Evolutionary conservation across 2,888 invertebrate genomes (phyloP).

Genomic region (Mylabris sibirica): DNA sequence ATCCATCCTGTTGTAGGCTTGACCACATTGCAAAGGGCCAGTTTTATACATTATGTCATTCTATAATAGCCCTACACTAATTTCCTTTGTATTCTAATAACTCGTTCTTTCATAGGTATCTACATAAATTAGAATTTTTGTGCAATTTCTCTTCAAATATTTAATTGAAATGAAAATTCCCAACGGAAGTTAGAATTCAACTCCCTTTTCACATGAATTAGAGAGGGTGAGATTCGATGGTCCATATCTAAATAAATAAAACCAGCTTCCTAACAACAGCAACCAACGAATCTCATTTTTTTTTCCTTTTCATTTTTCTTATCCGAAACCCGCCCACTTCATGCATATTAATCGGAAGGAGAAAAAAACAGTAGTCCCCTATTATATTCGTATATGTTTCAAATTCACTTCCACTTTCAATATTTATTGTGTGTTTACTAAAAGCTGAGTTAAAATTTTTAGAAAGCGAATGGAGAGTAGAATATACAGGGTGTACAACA

Average conservation of each 20-base stretch:
- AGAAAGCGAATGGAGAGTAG: too few species aligned
- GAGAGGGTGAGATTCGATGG: conserved; percentile 8
- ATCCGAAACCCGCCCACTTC: conserved; percentile 4
- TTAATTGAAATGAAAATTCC: background rate
- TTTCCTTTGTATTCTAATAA: conserved; percentile 6
- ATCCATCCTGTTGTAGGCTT: background rate
- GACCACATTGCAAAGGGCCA: conserved; percentile 3
- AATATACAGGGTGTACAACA: background rate
- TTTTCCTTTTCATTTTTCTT: too few species aligned
- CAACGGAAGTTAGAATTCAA: background rate
- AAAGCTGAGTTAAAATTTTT: too few species aligned
- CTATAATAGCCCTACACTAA: conserved; percentile 17
- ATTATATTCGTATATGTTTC: background rate
- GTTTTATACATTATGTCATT: background rate
- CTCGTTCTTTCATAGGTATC: background rate
- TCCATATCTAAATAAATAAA: background rate
- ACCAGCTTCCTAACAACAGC: background rate
- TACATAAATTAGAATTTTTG: background rate
- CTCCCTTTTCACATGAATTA: background rate
- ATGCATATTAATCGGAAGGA: conserved; percentile 13
- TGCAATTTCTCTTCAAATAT: background rate
- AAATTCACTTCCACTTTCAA: conserved; percentile 1
- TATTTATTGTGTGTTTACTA: background rate
- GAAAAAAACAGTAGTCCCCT: background rate
- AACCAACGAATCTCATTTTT: background rate